A percentile compares a stretch with the other conserved stretches of the same genome.
phyloP scores from a whole-genome alignment of 2,113 vertebrate species.

The Lucifuga dentata region DNA sequence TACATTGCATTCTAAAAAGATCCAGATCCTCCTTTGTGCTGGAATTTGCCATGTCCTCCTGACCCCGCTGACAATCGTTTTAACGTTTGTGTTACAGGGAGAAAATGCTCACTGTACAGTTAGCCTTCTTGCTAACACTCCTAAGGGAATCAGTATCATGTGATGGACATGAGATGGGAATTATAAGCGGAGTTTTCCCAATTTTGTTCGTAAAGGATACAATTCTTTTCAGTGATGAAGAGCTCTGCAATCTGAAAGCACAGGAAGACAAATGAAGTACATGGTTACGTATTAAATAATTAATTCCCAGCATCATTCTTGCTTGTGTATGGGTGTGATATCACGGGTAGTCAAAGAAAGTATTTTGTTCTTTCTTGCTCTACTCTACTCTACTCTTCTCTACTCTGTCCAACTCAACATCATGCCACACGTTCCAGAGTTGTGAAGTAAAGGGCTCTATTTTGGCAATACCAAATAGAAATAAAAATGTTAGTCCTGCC shows the following conservation, averaged over 20 bases:
- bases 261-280: constrained; percentile 37
- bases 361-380: not conserved
- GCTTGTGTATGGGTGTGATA: constrained; percentile 21
- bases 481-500: constrained; percentile 16
- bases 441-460: constrained; percentile 59
- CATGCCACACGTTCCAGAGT: constrained; percentile 58
- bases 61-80: too few species aligned
- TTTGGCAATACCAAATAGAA: constrained; percentile 52
- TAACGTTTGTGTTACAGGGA: too few species aligned
- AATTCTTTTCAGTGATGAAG: constrained; percentile 85
- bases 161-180: not conserved
- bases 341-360: constrained; percentile 43
- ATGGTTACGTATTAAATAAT: constrained; percentile 34
- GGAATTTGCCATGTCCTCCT: not conserved
- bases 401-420: constrained; percentile 44
- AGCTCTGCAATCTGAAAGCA: constrained; percentile 84
- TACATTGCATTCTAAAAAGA: constrained; percentile 43
- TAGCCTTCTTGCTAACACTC: constrained; percentile 14
- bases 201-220: constrained; percentile 79
- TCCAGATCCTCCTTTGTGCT: constrained; percentile 7
- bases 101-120: constrained; percentile 9
- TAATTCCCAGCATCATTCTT: constrained; percentile 5
- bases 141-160: not conserved
- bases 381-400: constrained; percentile 7
- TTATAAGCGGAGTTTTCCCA: not conserved